Evolutionary conservation across 2,888 invertebrate species (phyloP), one percentile per base, ranked within the genome.

Genomic region (Morpho deidamia): DNA sequence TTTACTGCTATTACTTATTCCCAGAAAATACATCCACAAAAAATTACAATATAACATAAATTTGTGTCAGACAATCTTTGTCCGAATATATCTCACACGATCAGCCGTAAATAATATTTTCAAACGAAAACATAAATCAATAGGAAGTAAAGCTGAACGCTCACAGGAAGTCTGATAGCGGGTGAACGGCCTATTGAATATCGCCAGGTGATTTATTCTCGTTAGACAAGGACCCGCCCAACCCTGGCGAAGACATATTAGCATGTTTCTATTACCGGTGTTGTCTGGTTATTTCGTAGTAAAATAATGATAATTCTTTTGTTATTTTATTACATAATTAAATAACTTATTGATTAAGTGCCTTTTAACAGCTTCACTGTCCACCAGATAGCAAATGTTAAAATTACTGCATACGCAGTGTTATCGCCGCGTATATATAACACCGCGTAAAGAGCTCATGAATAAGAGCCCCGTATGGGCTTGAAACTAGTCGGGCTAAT

Each of bases 181-280:
- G 81, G 80, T 80, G 78, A 83, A 81, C 64, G 76, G 70, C 72
- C 76, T 67, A 66, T 71, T 68, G 70, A 76, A 72, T 70, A 71
- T 61, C 65, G 67, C 62, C 65, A 69, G 67, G 70, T 76, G 78
- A 83, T 83, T 81, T 83, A 81, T 81, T 76, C 74, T 70, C 63
- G 71, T 71, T 78, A 66, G 60, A 56, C 56, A 56, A 50, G 33
- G 37, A 35, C 50, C 48, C 55, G 53, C 56, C 55, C 51, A 54
- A 61, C 53, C 44, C 50, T n/a, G 35, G 41, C 44, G 41, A 9
- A 43, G 23, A 40, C 45, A 14, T 9, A 45, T 34, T 49, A 53
- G 53, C 46, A 53, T 51, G 59, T 53, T 54, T 44, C 51, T 53
- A 23, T 11, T 14, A 14, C 39, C 37, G 34, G 37, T 49, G 45